phyloP scores from a whole-genome alignment of 2,888 invertebrate genomes.

The Flexamia atlantica region DNA sequence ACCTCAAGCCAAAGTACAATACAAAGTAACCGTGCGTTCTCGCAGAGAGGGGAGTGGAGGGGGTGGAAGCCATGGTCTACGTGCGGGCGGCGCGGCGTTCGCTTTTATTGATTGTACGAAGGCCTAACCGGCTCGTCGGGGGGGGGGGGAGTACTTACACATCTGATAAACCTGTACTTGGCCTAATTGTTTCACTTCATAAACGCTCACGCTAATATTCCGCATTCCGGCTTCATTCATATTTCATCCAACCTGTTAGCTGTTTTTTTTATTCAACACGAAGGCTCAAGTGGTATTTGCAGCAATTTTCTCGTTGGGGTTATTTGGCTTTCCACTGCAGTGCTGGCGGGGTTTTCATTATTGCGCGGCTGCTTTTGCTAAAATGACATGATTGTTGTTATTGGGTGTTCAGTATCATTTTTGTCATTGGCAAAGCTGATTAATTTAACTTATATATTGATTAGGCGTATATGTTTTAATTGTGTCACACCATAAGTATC shows the following conservation, averaged over 20 bases:
- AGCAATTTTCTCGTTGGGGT: not conserved
- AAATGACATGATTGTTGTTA: not conserved
- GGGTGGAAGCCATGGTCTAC: conserved; percentile 18
- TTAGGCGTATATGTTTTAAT: too few species aligned
- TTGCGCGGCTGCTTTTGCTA: not conserved
- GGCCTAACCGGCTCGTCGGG: not conserved
- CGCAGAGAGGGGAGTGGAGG: not conserved
- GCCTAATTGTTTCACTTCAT: conserved; percentile 39
- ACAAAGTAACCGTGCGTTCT: not conserved
- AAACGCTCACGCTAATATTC: conserved; percentile 5
- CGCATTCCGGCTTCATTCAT: conserved; percentile 26
- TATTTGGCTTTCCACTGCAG: not conserved
- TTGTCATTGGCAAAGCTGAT: too few species aligned
- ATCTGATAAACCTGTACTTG: conserved; percentile 39
- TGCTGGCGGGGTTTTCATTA: not conserved
- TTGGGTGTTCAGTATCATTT: too few species aligned
- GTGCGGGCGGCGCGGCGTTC: not conserved
- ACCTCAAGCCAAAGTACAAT: not conserved
- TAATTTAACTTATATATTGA: too few species aligned
- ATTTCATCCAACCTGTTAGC: conserved; percentile 13
- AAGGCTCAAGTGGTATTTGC: conserved; percentile 10
- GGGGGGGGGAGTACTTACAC: not conserved
- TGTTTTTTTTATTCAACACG: not conserved
- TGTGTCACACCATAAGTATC: too few species aligned
- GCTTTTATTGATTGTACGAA: conserved; percentile 4